Evolutionary conservation across 2,888 invertebrate genomes (phyloP), one percentile per base, ranked within the genome.

Genomic region (Horisme vitalbata): DNA sequence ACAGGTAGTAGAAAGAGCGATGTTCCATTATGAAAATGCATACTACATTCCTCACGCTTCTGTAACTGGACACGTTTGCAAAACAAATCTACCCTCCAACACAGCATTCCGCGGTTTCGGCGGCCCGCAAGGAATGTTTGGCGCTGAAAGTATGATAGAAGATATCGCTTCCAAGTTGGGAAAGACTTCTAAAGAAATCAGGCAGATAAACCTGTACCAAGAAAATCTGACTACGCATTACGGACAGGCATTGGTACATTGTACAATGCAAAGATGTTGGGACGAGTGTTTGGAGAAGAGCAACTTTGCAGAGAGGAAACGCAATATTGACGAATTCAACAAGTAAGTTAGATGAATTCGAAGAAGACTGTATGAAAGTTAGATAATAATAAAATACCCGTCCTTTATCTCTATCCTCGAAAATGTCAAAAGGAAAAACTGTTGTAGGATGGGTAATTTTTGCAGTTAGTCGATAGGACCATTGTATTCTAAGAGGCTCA

Each of bases 81-180:
- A 92, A 80, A 99, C 98, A 0, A 97, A 99, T 86, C 77, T 96
- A 35, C 94, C 97, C 0, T 97, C 97, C 0, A 97, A 97, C 72
- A 98, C 98, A 0, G 98, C 98, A 0, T 98, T 98, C 68, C 90
- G 98, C 63, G 97, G 97, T 1, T 97, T 97, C 67, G 97, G 97
- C 4, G 96, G 94, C 0, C 97, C 97, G 0, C 97, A 97, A 72
- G 97, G 95, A 15, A 96, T 97, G 96, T 95, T 95, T 70, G 92
- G 94, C 1, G 95, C 93, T 0, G 98, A 98, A 80, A 92, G 90
- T 58, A 94, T 96, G 60, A 91, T 96, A 24, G 90, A 94, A 52
- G 93, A 96, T 55, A 91, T 97, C 8, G 96, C 97, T 1, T 90
- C 90, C 20, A 92, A 90, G 60, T 83, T 97, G 12, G 91, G 92